Base-by-base conservation (phyloP, 2,113 vertebrate genomes). In the Bubo scandiacus region DNA sequence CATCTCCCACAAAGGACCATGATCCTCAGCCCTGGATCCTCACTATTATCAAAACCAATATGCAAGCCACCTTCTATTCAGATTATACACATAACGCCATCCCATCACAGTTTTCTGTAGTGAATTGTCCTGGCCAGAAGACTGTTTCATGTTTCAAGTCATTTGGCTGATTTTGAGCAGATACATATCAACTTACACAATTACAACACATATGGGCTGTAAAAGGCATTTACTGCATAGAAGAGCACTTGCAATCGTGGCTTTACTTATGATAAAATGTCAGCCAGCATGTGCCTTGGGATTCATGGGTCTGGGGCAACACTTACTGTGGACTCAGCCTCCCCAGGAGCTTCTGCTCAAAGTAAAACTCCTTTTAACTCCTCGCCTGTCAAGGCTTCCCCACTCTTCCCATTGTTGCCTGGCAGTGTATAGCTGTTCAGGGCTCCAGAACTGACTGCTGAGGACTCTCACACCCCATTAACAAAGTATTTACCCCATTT, bases 71-170 rank as follows among this genome's bases (percentile, higher is more conserved):
- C 34, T 79, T 38, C 55, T 42, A 1, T 12, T n/a, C 47, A 5
- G 42, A 12, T 6, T 11, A 5, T 9, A 11, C 4, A 9, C 49
- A 34, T 15, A 45, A 19, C 2, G 54, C 34, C 49, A 34, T 17
- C n/a, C n/a, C 80, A 43, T 2, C 42, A 2, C 21, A 14, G 29
- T 8, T 51, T 16, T 22, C 71, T 34, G 2, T 0, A 26, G 15
- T 3, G 7, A 54, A 22, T 1, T 29, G 34, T 25, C 36, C 57
- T 82, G 61, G 42, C 40, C 74, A 68, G 36, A 49, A 88, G 66
- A 73, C 40, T 23, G 20, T 12, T 78, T 20, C 22, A 34, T 8
- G 9, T 61, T 67, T 55, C 52, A 61, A 72, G 52, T 45, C 6
- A 30, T 62, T 51, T 73, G 66, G 34, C 72, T 58, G 42, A 88